Conservation (phyloP, 2,113 vertebrate species). For the Anarrhichthys ocellatus region DNA sequence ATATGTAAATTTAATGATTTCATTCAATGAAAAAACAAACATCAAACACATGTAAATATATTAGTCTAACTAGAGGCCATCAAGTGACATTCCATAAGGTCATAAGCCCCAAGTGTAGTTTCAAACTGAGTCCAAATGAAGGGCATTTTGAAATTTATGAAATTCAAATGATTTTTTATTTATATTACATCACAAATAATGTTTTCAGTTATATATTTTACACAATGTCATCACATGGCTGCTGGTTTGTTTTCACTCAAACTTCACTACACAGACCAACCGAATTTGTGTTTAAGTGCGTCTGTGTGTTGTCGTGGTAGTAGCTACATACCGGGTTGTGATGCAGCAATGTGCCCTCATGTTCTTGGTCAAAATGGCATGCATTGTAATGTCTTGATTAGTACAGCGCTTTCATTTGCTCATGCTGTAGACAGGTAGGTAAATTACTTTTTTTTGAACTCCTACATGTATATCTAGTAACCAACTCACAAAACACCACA, state of each 20-base stretch:
- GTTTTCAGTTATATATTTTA: neutral
- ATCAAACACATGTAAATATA: constrained; percentile 27
- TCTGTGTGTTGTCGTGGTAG: too few species aligned
- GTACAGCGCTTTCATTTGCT: too few species aligned
- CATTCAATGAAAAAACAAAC: neutral
- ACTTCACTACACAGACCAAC: neutral
- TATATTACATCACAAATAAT: neutral
- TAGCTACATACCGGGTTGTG: too few species aligned
- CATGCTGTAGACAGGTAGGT: too few species aligned
- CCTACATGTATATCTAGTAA: too few species aligned
- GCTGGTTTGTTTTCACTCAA: neutral
- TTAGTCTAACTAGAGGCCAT: neutral
- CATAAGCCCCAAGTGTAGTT: constrained; percentile 7
- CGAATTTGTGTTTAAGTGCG: too few species aligned
- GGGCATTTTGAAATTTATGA: neutral
- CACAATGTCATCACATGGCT: too few species aligned
- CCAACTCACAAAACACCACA: too few species aligned
- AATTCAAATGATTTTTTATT: neutral
- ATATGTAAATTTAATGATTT: constrained; percentile 16
- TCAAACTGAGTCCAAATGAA: neutral
- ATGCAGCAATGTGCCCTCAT: too few species aligned
- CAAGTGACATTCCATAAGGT: neutral
- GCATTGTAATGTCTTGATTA: too few species aligned
- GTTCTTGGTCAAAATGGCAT: too few species aligned
- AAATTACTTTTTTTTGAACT: too few species aligned